phyloP scores from a whole-genome alignment of 2,797 vertebrate species.

The Typhlichthys eigenmanni region DNA sequence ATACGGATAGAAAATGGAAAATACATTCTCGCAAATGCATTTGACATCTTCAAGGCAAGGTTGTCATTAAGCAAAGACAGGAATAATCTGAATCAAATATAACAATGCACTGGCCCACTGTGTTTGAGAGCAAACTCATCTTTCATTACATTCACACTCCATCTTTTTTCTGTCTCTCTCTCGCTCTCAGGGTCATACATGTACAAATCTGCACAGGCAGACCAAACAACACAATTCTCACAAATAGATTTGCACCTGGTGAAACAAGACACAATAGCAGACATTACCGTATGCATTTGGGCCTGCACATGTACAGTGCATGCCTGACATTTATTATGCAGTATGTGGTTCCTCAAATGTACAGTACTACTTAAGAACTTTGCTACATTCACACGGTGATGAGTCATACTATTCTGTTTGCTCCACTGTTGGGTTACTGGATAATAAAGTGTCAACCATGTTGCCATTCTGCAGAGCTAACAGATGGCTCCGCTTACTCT shows the following conservation, averaged over 20 bases:
- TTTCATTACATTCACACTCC: conserved; percentile 10
- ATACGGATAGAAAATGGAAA: conserved; percentile 56
- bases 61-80: conserved; percentile 70
- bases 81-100: conserved; percentile 61
- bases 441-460: conserved; percentile 5
- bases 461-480: conserved; percentile 13
- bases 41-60: conserved; percentile 77
- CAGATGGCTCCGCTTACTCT: conserved; percentile 15
- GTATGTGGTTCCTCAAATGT: conserved; percentile 32
- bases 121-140: conserved; percentile 26
- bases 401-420: conserved; percentile 28
- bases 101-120: conserved; percentile 48
- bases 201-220: background rate
- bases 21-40: conserved; percentile 53
- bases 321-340: conserved; percentile 13
- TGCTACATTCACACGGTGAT: conserved; percentile 29
- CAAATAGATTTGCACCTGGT: conserved; percentile 23
- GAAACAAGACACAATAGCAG: conserved; percentile 37
- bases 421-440: conserved; percentile 22
- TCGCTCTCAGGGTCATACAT: conserved; percentile 3
- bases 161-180: conserved; percentile 10
- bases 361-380: conserved; percentile 25
- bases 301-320: background rate
- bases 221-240: conserved; percentile 12
- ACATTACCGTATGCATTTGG: background rate